Base-by-base conservation (phyloP, 2,888 invertebrate genomes). In the Chrysina gloriosa region DNA sequence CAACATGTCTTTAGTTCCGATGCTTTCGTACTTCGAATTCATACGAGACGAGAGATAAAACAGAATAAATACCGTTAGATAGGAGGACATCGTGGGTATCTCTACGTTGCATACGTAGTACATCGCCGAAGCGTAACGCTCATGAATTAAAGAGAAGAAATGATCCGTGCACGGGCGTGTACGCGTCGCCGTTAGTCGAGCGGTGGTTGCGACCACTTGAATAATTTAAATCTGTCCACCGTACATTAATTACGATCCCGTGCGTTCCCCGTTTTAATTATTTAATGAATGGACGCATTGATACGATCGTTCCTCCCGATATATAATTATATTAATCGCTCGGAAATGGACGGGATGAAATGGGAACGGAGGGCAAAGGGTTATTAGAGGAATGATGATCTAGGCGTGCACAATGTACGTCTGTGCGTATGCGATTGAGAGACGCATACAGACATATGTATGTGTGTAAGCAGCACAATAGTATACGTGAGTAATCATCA, bases 141-240 rank as follows among this genome's bases (percentile, higher is more conserved):
- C 73, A 76, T 77, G 76, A 77, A 77, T 77, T 77, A 76, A 78
- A 78, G 42, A 61, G 42, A 61, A 61, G 77, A 77, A 76, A 75
- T 74, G 74, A 69, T 72, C 72, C 66, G 70, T 61, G 58, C 25
- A 31, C 31, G 14, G 5, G 31, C n/a, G 19, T 31, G 52, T 31
- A 52, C 27, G 58, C 25, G 58, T 61, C 27, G 42, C 42, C 11
- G 39, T 39, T 58, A 23, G 39, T 25, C 9, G 42, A 61, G 42
- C 58, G 58, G 42, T 42, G 27, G 58, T 61, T 27, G 58, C 58
- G 58, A 61, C 42, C 73, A 71, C 69, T 71, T 78, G 77, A 77
- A 78, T 78, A 77, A 77, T 77, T 78, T 77, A 78, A 77, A 77
- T 76, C 73, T 77, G 78, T 76, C 77, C 76, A 75, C 74, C 70